Conservation (phyloP, 2,888 invertebrate species). For the Lepidochitona cinerea region DNA sequence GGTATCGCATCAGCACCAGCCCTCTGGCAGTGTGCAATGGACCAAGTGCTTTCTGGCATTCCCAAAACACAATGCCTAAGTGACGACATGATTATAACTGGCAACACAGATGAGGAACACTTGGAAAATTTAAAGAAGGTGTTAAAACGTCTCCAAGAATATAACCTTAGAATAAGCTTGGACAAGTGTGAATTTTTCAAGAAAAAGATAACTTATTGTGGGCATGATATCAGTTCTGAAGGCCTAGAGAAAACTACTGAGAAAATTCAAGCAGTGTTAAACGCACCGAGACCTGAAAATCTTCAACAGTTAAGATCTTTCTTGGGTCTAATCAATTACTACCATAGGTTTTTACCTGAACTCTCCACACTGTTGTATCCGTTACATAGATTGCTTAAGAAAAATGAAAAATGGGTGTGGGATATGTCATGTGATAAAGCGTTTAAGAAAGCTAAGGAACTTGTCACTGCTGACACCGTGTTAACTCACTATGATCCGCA, state of each 20-base stretch:
- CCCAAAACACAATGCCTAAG: too few species aligned
- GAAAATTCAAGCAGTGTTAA: not conserved
- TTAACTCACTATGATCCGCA: not conserved
- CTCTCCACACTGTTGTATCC: not conserved
- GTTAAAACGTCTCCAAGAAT: not conserved
- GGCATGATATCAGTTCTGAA: not conserved
- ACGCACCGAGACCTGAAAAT: not conserved
- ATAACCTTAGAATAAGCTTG: not conserved
- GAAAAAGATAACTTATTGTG: not conserved
- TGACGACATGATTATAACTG: not conserved
- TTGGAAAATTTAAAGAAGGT: not conserved
- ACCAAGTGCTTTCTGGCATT: too few species aligned
- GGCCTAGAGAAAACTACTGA: not conserved
- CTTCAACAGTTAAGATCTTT: not conserved
- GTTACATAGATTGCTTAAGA: not conserved
- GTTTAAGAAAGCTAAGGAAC: too few species aligned
- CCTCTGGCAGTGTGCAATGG: too few species aligned
- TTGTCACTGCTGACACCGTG: not conserved
- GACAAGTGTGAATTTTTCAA: not conserved
- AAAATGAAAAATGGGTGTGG: not conserved
- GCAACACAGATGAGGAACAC: not conserved
- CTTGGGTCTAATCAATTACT: not conserved
- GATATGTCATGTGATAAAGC: too few species aligned
- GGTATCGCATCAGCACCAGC: conserved; percentile 31
- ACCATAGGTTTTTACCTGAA: not conserved